Conservation (phyloP, 2,113 vertebrate genomes). For the Scortum barcoo region DNA sequence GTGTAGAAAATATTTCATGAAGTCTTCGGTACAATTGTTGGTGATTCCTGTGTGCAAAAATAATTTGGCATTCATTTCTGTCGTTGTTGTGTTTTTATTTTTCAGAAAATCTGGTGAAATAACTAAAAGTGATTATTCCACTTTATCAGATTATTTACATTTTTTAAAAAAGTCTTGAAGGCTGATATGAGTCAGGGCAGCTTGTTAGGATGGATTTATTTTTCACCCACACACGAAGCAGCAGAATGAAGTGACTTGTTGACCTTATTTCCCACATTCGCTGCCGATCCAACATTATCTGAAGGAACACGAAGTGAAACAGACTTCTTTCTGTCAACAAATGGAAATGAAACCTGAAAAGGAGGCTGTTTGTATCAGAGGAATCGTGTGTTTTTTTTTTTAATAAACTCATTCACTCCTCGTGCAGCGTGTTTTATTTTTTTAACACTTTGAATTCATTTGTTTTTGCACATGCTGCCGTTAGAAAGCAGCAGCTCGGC, state of each 20-base stretch:
- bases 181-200: neutral
- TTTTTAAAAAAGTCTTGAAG: neutral
- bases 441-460: constrained; percentile 1
- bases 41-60: neutral
- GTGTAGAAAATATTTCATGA: neutral
- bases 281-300: too few species aligned
- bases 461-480: constrained; percentile 6
- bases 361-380: neutral
- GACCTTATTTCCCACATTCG: neutral
- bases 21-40: neutral
- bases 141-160: neutral
- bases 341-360: constrained; percentile 2
- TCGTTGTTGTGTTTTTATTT: too few species aligned
- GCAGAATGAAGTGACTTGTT: neutral
- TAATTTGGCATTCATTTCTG: neutral
- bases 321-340: neutral
- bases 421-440: neutral
- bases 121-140: neutral
- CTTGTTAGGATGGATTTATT: neutral
- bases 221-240: neutral
- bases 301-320: neutral
- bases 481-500: constrained; percentile 19
- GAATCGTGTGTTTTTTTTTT: neutral
- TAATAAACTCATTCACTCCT: neutral
- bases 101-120: too few species aligned